Conservation (phyloP, 2,797 vertebrate species). For the Rhynchonycteris naso region DNA sequence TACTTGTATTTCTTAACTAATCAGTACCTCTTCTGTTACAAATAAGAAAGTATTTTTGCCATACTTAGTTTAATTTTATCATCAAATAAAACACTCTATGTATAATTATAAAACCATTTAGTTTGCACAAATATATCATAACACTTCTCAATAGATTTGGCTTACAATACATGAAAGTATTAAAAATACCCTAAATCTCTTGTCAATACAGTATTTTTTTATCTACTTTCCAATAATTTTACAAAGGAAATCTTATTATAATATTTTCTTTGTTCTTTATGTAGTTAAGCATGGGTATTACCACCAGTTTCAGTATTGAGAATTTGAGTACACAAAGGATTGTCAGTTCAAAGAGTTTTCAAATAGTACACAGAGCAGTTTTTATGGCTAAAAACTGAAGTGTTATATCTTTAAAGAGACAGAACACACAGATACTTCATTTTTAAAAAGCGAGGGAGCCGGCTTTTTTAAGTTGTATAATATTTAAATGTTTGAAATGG, state of each 20-base stretch:
- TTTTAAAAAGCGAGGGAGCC: background rate
- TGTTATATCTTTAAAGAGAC: slow-evolving; percentile 7
- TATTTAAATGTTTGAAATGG: slow-evolving; percentile 25
- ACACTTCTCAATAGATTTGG: background rate
- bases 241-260: slow-evolving; percentile 61
- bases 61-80: background rate
- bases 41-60: background rate
- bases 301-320: slow-evolving; percentile 55
- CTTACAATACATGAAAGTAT: background rate
- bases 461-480: background rate
- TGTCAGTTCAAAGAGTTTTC: slow-evolving; percentile 73
- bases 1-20: background rate
- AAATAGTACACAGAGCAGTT: slow-evolving; percentile 28
- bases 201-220: slow-evolving; percentile 23
- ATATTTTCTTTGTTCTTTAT: slow-evolving; percentile 69
- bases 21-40: background rate
- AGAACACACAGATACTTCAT: slow-evolving; percentile 42
- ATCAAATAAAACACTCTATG: background rate
- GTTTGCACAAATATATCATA: slow-evolving; percentile 22
- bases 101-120: slow-evolving; percentile 20
- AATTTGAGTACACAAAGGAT: slow-evolving; percentile 55
- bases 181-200: slow-evolving; percentile 21
- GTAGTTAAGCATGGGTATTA: slow-evolving; percentile 73
- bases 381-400: slow-evolving; percentile 3
- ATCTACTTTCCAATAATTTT: slow-evolving; percentile 55